phyloP scores from a whole-genome alignment of 1,140 invertebrate species.

The Lordiphosa stackelbergi region DNA sequence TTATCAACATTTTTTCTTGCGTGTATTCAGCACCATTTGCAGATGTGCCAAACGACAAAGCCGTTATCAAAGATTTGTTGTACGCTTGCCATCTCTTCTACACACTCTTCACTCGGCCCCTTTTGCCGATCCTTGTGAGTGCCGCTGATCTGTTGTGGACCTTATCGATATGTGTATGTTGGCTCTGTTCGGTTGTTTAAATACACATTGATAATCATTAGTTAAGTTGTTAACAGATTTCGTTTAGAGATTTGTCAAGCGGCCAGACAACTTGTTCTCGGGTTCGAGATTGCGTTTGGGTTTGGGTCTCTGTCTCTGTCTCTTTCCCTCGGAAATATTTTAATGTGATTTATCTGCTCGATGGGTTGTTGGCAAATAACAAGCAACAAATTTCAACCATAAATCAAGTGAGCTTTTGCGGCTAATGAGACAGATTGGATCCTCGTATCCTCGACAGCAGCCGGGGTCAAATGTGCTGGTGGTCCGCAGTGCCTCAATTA shows the following conservation, averaged over 20 bases:
- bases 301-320: too few species aligned
- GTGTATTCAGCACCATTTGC: constrained; percentile 24
- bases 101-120: not conserved
- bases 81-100: constrained; percentile 9
- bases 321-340: constrained; percentile 55
- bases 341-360: constrained; percentile 66
- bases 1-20: constrained; percentile 26
- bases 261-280: constrained; percentile 24
- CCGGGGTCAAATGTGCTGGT: constrained; percentile 33
- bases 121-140: too few species aligned
- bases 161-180: constrained; percentile 35
- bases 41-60: constrained; percentile 55
- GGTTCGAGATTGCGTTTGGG: constrained; percentile 5
- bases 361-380: constrained; percentile 19
- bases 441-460: not conserved
- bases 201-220: constrained; percentile 70
- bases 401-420: constrained; percentile 58
- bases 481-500: constrained; percentile 30
- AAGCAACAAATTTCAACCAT: constrained; percentile 20
- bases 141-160: too few species aligned
- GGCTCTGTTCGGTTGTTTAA: constrained; percentile 40
- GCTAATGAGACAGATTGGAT: constrained; percentile 67
- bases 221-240: constrained; percentile 73
- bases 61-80: constrained; percentile 59
- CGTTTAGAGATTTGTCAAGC: constrained; percentile 66